These are phyloP conservation scores for Heterodera carotae DNA, from an alignment of 1,140 invertebrate genomes.

Conservation along the genomic window DNA sequence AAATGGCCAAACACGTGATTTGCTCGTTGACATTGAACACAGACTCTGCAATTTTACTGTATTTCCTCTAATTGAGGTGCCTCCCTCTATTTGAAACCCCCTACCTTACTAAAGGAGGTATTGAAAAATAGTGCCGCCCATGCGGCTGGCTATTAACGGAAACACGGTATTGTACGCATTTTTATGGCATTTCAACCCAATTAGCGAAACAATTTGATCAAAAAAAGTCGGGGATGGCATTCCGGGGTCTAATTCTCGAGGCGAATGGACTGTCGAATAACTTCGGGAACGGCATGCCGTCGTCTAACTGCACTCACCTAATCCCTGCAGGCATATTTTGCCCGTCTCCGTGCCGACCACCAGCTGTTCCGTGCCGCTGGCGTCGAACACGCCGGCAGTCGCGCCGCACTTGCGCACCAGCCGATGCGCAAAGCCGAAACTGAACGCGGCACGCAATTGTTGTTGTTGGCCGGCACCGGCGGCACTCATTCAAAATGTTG, in stretches of 20 bases:
- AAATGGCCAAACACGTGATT: constrained; percentile 36
- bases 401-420: constrained; percentile 18
- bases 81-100: too few relatives aligned
- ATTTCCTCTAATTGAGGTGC: too few relatives aligned
- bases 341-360: constrained; percentile 47
- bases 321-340: constrained; percentile 43
- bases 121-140: too few relatives aligned
- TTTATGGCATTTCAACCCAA: too few relatives aligned
- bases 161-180: too few relatives aligned
- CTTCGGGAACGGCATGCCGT: background rate
- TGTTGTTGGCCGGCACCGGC: background rate
- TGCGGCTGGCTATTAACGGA: too few relatives aligned
- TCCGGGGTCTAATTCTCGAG: too few relatives aligned
- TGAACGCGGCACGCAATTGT: constrained; percentile 32
- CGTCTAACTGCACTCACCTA: background rate
- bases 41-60: too few relatives aligned
- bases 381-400: constrained; percentile 31
- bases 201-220: too few relatives aligned
- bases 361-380: constrained; percentile 27
- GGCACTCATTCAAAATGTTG: background rate
- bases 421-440: constrained; percentile 42
- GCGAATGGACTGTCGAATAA: too few relatives aligned
- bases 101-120: too few relatives aligned
- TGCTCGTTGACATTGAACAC: constrained; percentile 45
- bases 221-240: too few relatives aligned